Conservation (phyloP, 2,797 vertebrate species). For the Babyrousa celebensis region DNA sequence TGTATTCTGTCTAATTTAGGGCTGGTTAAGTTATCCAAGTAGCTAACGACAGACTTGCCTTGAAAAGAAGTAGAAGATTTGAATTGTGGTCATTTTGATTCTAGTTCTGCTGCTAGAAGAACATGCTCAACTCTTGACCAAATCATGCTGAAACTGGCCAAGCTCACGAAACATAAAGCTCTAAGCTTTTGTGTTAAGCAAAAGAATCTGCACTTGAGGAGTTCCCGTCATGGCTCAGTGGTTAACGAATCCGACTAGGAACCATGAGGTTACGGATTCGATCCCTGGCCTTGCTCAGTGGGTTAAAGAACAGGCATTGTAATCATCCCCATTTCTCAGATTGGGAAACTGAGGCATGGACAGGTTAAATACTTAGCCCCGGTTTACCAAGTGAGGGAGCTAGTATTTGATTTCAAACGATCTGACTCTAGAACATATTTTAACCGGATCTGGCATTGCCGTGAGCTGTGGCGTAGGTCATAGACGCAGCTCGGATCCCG, state of each 20-base stretch:
- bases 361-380: constrained; percentile 26
- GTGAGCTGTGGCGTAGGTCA: no score
- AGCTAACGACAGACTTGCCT: constrained; percentile 40
- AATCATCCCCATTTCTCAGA: neutral
- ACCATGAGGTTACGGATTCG: no score
- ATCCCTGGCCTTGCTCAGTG: no score
- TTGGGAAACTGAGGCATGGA: neutral
- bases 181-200: neutral
- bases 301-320: neutral
- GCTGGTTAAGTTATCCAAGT: neutral
- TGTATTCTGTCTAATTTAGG: constrained; percentile 1
- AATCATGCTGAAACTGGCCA: neutral
- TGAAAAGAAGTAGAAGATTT: constrained; percentile 43
- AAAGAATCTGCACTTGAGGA: neutral
- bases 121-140: constrained; percentile 30
- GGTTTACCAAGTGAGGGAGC: neutral
- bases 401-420: neutral
- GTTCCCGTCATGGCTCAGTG: no score
- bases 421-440: constrained; percentile 16
- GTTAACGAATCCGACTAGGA: no score
- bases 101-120: constrained; percentile 1
- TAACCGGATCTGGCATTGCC: no score
- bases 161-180: constrained; percentile 22
- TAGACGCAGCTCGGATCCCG: no score
- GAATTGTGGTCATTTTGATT: neutral